phyloP scores from a whole-genome alignment of 2,113 vertebrate genomes.

The Tylochromis polylepis region DNA sequence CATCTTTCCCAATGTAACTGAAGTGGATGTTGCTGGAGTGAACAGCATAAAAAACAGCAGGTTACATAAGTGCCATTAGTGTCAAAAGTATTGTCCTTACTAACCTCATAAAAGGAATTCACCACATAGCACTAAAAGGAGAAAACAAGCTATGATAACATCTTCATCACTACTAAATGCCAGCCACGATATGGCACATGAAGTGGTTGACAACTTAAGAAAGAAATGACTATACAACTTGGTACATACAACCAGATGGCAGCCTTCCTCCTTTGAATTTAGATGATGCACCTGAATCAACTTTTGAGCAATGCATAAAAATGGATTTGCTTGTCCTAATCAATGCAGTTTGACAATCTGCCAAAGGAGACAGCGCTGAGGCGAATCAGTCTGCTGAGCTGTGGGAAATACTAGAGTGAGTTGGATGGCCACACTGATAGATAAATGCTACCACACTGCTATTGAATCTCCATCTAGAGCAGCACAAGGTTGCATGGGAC shows the following conservation, averaged over 20 bases:
- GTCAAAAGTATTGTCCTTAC: not conserved
- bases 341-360: constrained; percentile 41
- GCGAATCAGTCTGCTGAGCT: constrained; percentile 47
- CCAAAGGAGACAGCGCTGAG: constrained; percentile 26
- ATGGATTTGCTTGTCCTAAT: constrained; percentile 50
- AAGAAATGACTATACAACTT: not conserved
- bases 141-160: constrained; percentile 5
- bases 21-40: not conserved
- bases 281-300: constrained; percentile 50
- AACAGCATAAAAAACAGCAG: not conserved
- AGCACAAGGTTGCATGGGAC: not conserved
- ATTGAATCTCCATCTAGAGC: not conserved
- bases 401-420: constrained; percentile 14
- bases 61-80: not conserved
- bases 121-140: not conserved
- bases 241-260: constrained; percentile 30
- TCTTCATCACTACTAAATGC: not conserved
- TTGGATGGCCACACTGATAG: constrained; percentile 13
- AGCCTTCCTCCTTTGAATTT: constrained; percentile 23
- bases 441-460: constrained; percentile 12
- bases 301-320: constrained; percentile 45
- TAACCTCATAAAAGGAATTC: not conserved
- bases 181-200: not conserved
- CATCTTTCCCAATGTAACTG: not conserved
- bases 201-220: not conserved